Evolutionary conservation across 2,888 invertebrate genomes (phyloP).

Genomic region (Dicranocentrus wangi): DNA sequence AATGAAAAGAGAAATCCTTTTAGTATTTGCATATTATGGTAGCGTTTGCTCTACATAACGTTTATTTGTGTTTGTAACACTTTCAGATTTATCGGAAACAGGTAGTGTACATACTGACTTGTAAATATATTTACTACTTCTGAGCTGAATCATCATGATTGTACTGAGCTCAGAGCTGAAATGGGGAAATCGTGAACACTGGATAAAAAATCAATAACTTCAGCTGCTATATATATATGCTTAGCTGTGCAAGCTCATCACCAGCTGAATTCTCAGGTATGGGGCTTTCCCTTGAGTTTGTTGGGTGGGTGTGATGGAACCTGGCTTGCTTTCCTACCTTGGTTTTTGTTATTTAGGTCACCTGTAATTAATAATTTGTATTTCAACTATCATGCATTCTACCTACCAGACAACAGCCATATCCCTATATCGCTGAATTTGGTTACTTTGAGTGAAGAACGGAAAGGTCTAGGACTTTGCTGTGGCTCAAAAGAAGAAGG

Average conservation of each 20-base stretch:
- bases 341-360: not conserved
- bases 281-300: not conserved
- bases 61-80: no score
- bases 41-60: no score
- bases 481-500: no score
- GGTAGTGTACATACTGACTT: not conserved
- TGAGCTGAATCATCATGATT: no score
- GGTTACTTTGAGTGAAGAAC: no score
- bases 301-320: no score
- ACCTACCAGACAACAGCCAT: no score
- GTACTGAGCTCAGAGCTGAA: no score
- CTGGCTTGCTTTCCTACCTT: no score
- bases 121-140: not conserved
- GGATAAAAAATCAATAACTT: constrained; percentile 42
- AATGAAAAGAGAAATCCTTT: not conserved
- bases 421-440: no score
- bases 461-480: no score
- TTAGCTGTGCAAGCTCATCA: not conserved
- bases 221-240: constrained; percentile 13
- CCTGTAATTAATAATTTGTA: not conserved
- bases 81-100: not conserved
- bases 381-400: not conserved
- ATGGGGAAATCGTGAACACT: not conserved
- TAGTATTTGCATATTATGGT: no score
- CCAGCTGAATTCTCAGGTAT: not conserved